Evolutionary conservation across 1,140 invertebrate species (phyloP).

Genomic region (Ostrea edulis): DNA sequence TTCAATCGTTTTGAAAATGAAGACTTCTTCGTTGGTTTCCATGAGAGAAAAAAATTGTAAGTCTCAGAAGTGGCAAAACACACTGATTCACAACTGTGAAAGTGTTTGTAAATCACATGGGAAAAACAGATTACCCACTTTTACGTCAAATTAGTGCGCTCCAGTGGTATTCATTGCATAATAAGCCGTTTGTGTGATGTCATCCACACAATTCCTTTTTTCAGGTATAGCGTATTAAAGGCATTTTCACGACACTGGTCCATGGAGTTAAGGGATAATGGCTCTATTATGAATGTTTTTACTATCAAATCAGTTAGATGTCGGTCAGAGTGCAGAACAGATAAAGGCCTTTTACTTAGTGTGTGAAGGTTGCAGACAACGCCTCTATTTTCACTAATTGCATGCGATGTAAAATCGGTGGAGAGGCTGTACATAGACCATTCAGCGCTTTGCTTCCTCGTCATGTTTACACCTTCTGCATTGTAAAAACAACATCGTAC

Average conservation of each 20-base stretch:
- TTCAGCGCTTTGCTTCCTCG: background rate
- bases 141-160: conserved; percentile 7
- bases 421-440: background rate
- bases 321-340: conserved; percentile 22
- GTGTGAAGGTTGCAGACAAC: conserved; percentile 7
- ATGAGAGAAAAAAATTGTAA: background rate
- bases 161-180: conserved; percentile 16
- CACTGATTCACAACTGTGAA: background rate
- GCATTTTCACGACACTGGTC: background rate
- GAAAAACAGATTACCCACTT: background rate
- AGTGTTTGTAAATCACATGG: conserved; percentile 28
- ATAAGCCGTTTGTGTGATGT: background rate
- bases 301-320: conserved; percentile 8
- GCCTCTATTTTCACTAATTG: conserved; percentile 15
- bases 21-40: background rate
- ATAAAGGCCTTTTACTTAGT: conserved; percentile 21
- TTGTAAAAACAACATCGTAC: too few species aligned
- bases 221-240: conserved; percentile 9
- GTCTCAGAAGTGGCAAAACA: conserved; percentile 1
- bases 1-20: background rate
- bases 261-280: background rate
- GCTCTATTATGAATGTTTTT: conserved; percentile 15
- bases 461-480: conserved; percentile 7
- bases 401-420: conserved; percentile 9
- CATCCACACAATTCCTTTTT: background rate